Conservation (phyloP, 2,797 vertebrate genomes). For the Sebastes hubbsi region DNA sequence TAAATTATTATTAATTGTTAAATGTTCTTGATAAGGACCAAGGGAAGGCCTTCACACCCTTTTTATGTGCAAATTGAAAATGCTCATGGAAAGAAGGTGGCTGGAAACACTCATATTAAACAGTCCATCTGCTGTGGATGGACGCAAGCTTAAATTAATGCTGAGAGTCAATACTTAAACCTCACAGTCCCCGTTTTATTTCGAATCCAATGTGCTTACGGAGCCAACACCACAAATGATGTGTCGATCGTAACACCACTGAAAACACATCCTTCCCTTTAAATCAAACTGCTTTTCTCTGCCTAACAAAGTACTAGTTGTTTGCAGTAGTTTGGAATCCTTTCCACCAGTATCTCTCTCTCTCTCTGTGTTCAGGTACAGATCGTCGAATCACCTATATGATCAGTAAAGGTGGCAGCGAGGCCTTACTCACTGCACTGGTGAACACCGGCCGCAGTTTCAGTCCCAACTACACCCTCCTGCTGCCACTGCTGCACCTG, state of each 20-base stretch:
- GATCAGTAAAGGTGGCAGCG: constrained; percentile 91
- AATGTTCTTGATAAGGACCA: too few species aligned
- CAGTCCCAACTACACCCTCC: constrained; percentile 75
- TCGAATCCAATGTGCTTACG: neutral
- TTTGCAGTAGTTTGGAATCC: neutral
- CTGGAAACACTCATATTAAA: neutral
- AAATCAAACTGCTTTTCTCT: neutral
- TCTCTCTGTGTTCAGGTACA: constrained; percentile 78
- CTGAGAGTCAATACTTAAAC: neutral
- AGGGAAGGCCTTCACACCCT: too few species aligned
- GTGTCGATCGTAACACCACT: neutral
- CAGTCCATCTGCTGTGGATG: neutral
- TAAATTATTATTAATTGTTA: too few species aligned
- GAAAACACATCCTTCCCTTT: neutral
- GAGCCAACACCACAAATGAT: neutral
- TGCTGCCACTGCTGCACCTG: constrained; percentile 87
- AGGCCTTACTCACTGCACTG: constrained; percentile 87
- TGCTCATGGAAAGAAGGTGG: neutral
- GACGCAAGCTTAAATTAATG: neutral
- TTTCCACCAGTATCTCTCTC: neutral
- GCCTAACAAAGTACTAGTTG: neutral
- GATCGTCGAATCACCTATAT: constrained; percentile 88
- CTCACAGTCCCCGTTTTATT: neutral
- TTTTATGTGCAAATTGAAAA: neutral
- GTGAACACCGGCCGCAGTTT: constrained; percentile 57